phyloP scores from a whole-genome alignment of 2,888 invertebrate species.

The Phortica magna region DNA sequence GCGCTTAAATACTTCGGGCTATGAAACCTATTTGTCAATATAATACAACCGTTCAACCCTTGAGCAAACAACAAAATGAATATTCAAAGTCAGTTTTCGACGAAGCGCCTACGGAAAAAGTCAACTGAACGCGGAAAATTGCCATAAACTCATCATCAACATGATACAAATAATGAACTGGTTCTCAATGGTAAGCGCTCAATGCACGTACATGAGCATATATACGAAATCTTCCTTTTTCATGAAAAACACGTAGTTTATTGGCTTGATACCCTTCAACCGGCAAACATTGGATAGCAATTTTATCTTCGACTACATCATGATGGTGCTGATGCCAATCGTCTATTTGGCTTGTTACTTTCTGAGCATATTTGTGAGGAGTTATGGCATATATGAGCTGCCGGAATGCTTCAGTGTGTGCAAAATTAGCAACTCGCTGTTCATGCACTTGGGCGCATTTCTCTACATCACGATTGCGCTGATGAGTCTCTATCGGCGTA shows the following conservation, averaged over 20 bases:
- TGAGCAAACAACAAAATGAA: conserved; percentile 25
- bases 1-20: conserved; percentile 39
- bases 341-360: conserved; percentile 66
- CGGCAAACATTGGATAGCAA: conserved; percentile 56
- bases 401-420: conserved; percentile 69
- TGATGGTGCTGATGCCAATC: conserved; percentile 69
- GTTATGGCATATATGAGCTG: conserved; percentile 53
- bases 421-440: conserved; percentile 65
- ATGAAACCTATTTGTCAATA: conserved; percentile 56
- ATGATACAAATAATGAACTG: conserved; percentile 66
- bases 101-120: conserved; percentile 37
- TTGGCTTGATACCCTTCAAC: conserved; percentile 74
- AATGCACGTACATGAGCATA: not conserved
- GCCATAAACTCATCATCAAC: conserved; percentile 20
- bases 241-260: conserved; percentile 50
- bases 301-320: conserved; percentile 61
- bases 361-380: conserved; percentile 53
- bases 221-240: no score
- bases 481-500: conserved; percentile 69
- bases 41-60: conserved; percentile 48
- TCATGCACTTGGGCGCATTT: conserved; percentile 71
- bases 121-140: not conserved
- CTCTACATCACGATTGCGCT: conserved; percentile 65
- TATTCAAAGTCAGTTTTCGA: conserved; percentile 46
- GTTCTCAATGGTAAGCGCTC: conserved; percentile 57